These are phyloP conservation scores for Harpegnathos saltator DNA, from an alignment of 1,140 invertebrate genomes.

Conservation along the genomic window DNA sequence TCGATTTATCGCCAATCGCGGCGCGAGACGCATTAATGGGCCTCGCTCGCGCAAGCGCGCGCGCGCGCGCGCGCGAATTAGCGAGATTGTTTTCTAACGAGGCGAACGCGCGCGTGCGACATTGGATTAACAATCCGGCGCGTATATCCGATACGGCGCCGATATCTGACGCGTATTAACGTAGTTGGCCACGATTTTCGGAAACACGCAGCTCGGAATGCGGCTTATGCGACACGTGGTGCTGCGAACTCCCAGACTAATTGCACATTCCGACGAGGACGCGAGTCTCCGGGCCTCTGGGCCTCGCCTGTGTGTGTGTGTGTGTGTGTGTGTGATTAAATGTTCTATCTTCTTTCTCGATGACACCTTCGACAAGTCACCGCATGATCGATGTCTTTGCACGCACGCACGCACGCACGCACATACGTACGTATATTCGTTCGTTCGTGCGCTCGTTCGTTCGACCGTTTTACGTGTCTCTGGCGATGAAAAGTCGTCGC, in stretches of 20 bases:
- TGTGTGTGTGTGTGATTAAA: no score
- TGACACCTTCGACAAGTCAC: constrained; percentile 54
- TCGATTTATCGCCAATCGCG: constrained; percentile 47
- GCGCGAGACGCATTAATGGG: constrained; percentile 9
- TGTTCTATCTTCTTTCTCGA: constrained; percentile 57
- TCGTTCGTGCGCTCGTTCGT: not conserved
- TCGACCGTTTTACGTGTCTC: no score
- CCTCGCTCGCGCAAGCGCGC: not conserved
- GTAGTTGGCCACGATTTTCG: constrained; percentile 42
- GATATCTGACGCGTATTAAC: constrained; percentile 51
- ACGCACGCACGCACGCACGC: constrained; percentile 10
- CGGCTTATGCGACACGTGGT: constrained; percentile 52
- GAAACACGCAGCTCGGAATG: constrained; percentile 25
- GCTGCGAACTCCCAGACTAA: constrained; percentile 47
- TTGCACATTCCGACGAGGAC: constrained; percentile 46
- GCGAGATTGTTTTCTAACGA: constrained; percentile 61
- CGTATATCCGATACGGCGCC: constrained; percentile 26
- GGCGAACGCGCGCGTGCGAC: constrained; percentile 37
- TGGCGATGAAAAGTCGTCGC: constrained; percentile 36
- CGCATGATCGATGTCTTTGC: constrained; percentile 51
- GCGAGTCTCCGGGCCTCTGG: not conserved
- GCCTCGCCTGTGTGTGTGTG: no score
- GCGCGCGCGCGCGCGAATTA: constrained; percentile 25
- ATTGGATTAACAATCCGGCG: constrained; percentile 51
- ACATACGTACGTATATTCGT: not conserved